Conservation (phyloP, 2,113 vertebrate genomes). For the Saguinus imperator region DNA sequence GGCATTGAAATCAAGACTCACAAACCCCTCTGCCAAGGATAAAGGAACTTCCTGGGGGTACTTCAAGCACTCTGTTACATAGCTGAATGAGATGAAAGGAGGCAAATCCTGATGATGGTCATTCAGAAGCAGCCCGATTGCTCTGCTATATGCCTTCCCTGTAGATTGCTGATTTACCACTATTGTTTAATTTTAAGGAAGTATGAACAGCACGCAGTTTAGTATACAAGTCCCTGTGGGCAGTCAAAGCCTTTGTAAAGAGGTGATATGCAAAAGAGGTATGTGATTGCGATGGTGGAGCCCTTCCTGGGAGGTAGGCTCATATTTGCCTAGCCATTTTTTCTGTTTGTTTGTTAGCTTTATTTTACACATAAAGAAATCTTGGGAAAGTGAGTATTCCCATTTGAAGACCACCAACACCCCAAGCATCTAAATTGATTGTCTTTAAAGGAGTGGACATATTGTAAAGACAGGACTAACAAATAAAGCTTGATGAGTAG, state of each 20-base stretch:
- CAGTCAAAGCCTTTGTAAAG: not conserved
- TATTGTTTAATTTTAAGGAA: conserved; percentile 62
- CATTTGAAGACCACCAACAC: not conserved
- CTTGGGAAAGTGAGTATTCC: not conserved
- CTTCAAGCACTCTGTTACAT: conserved; percentile 20
- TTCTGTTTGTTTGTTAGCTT: conserved; percentile 1
- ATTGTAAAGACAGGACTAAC: not conserved
- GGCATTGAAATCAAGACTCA: conserved; percentile 2
- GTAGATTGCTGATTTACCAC: conserved; percentile 1
- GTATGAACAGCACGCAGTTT: not conserved
- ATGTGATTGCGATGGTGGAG: not conserved
- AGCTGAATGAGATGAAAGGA: conserved; percentile 58
- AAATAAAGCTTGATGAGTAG: not conserved
- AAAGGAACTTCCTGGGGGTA: not conserved
- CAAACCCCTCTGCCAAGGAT: not conserved
- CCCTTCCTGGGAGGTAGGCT: not conserved
- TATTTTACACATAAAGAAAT: not conserved
- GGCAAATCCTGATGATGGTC: conserved; percentile 42
- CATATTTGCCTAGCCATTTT: not conserved
- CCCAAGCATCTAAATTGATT: not conserved
- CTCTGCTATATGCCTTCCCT: conserved; percentile 26
- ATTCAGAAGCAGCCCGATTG: conserved; percentile 45
- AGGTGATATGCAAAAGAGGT: not conserved
- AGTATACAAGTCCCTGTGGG: not conserved
- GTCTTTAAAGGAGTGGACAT: not conserved